phyloP scores from a whole-genome alignment of 2,113 vertebrate species.

The Mastomys natalensis region DNA sequence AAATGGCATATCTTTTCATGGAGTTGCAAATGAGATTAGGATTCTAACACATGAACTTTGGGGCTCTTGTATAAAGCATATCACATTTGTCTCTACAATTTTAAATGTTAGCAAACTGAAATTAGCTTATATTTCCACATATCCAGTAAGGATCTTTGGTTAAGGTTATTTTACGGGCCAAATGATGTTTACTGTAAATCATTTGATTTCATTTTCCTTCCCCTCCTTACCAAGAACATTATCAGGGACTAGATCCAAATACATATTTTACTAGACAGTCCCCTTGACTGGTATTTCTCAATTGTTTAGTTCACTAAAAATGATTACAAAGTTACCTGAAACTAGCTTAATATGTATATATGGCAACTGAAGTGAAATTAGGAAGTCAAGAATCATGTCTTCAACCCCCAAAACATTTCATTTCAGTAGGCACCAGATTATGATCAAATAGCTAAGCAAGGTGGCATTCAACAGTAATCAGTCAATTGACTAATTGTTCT shows the following conservation, averaged over 20 bases:
- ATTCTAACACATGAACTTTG: neutral
- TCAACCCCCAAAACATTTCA: constrained; percentile 33
- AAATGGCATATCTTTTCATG: neutral
- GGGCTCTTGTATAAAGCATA: neutral
- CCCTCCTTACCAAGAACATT: constrained; percentile 63
- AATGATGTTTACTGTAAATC: constrained; percentile 75
- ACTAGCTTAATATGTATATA: constrained; percentile 54
- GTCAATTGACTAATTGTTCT: constrained; percentile 54
- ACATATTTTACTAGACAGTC: constrained; percentile 61
- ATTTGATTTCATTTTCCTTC: constrained; percentile 67
- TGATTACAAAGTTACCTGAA: constrained; percentile 58
- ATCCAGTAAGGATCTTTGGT: constrained; percentile 48
- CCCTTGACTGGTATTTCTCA: constrained; percentile 63
- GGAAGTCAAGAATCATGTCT: constrained; percentile 27
- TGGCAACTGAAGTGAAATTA: constrained; percentile 47
- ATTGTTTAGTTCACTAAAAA: constrained; percentile 60
- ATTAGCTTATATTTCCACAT: constrained; percentile 39
- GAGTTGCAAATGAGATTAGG: neutral
- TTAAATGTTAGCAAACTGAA: constrained; percentile 17
- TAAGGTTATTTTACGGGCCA: neutral
- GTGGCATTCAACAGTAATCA: constrained; percentile 13
- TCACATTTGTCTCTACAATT: neutral
- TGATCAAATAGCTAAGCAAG: constrained; percentile 47
- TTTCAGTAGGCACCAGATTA: constrained; percentile 44
- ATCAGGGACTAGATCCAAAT: constrained; percentile 70